Evolutionary conservation across 2,113 vertebrate species (phyloP).

Genomic region (Notiomystis cincta): DNA sequence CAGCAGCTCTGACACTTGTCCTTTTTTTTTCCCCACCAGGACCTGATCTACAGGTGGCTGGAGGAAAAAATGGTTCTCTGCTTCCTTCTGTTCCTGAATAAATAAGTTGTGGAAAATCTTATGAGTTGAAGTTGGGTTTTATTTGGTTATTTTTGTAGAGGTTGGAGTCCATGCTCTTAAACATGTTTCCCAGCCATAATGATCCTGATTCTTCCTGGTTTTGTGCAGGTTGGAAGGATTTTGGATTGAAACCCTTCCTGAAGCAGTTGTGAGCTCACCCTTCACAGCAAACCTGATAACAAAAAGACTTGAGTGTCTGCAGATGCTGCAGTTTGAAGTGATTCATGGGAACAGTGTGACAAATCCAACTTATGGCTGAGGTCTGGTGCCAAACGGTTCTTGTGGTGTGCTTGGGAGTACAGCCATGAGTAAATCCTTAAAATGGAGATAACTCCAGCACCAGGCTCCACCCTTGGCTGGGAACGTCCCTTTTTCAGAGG

Average conservation of each 20-base stretch:
- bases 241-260: background rate
- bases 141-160: background rate
- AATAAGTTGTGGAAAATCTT: background rate
- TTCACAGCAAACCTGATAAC: background rate
- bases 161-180: background rate
- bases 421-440: background rate
- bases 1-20: background rate
- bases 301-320: background rate
- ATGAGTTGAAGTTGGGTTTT: accelerated
- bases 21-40: background rate
- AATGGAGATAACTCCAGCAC: background rate
- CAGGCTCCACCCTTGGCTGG: background rate
- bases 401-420: background rate
- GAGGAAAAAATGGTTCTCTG: background rate
- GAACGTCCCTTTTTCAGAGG: background rate
- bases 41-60: background rate
- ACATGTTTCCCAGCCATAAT: background rate
- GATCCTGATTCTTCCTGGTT: background rate
- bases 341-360: background rate
- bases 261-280: background rate
- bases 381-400: background rate
- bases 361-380: accelerated
- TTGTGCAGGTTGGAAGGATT: background rate
- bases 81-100: background rate
- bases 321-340: background rate